Conservation (phyloP, 2,888 invertebrate genomes). For the Gnatocerus cornutus region DNA sequence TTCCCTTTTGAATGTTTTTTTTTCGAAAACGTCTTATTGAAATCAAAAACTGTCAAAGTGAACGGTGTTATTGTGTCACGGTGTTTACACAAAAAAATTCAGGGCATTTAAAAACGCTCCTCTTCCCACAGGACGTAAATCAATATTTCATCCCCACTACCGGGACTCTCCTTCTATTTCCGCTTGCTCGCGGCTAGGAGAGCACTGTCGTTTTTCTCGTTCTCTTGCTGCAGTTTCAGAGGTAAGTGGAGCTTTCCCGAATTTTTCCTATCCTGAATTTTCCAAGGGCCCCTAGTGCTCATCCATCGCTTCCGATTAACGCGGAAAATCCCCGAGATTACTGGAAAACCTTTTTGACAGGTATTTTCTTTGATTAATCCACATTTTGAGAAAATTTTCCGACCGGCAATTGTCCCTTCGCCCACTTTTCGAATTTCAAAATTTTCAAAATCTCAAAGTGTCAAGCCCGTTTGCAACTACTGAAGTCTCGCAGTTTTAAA, state of each 20-base stretch:
- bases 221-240: constrained; percentile 62
- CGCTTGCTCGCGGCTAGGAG: constrained; percentile 63
- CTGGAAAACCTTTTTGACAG: constrained; percentile 1
- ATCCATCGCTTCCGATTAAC: constrained; percentile 17
- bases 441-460: neutral
- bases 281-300: constrained; percentile 12
- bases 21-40: constrained; percentile 6
- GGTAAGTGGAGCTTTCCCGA: constrained; percentile 56
- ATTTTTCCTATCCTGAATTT: constrained; percentile 37
- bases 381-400: constrained; percentile 11
- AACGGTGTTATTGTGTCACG: neutral
- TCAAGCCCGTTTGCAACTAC: neutral
- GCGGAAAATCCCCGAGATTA: neutral
- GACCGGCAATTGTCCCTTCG: constrained; percentile 16
- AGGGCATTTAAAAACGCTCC: constrained; percentile 9
- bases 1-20: constrained; percentile 37
- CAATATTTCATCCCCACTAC: constrained; percentile 64
- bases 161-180: constrained; percentile 64
- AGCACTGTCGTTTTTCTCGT: constrained; percentile 64
- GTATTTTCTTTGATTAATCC: constrained; percentile 35
- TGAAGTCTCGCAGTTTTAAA: neutral
- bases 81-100: neutral
- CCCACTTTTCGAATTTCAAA: neutral
- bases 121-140: constrained; percentile 53
- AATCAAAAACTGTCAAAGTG: neutral